A percentile compares a stretch with the other conserved stretches of the same genome.
phyloP scores from a whole-genome alignment of 2,888 invertebrate species.

The Leistus spinibarbis region DNA sequence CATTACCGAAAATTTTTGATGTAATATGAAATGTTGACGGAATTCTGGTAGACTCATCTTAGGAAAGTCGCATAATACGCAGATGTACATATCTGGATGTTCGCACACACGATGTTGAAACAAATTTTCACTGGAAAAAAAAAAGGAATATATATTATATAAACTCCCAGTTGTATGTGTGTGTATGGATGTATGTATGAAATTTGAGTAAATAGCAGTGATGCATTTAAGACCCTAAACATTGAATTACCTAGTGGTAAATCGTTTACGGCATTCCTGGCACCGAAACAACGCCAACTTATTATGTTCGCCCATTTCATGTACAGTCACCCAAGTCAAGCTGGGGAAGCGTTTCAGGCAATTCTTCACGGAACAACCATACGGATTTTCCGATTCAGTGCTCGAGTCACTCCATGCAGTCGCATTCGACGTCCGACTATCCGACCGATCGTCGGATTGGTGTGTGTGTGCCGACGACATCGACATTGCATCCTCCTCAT shows the following conservation, averaged over 20 bases:
- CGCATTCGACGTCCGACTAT: neutral
- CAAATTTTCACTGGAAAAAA: slow-evolving; percentile 15
- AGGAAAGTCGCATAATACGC: slow-evolving; percentile 20
- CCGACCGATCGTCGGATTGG: slow-evolving; percentile 6
- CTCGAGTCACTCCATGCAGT: slow-evolving; percentile 23
- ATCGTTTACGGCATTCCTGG: slow-evolving; percentile 37
- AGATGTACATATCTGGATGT: slow-evolving; percentile 9
- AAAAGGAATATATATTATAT: neutral
- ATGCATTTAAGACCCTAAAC: neutral
- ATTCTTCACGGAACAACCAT: slow-evolving; percentile 30
- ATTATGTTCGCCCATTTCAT: slow-evolving; percentile 39
- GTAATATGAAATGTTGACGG: slow-evolving; percentile 18
- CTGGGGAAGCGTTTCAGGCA: slow-evolving; percentile 39
- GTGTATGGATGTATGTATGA: neutral
- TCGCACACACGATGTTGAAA: neutral
- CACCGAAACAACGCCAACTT: slow-evolving; percentile 40
- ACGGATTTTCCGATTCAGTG: slow-evolving; percentile 21
- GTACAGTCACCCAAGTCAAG: slow-evolving; percentile 38
- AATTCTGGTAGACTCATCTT: slow-evolving; percentile 10
- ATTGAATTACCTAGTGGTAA: slow-evolving; percentile 38
- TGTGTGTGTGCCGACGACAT: neutral
- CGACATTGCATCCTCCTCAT: neutral
- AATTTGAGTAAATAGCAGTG: neutral
- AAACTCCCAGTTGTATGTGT: neutral
- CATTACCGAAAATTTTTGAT: slow-evolving; percentile 22